Base-by-base conservation (phyloP, 2,797 vertebrate genomes). In the Notolepis coatsorum region DNA sequence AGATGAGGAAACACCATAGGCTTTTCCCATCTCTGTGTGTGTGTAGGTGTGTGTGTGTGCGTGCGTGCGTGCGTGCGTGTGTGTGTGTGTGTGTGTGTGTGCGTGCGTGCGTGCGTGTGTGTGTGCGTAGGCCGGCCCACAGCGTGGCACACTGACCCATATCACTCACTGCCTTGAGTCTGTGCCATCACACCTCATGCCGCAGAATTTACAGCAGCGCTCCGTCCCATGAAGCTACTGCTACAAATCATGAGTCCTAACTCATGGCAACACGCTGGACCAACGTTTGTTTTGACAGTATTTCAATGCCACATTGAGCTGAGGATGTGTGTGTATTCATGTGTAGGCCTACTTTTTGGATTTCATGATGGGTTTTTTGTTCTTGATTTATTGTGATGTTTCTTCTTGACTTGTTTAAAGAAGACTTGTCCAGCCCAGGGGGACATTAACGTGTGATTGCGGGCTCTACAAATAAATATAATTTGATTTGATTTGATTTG, bases 81-180 rank as follows among this genome's bases (percentile, higher is more conserved):
- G 45, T 25, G 24, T 15, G 24, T 28, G 45, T 45, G 42, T 13
- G 21, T 24, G 20, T 24, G 42, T 24, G 42, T 45, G 45, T 15
- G 30, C 15, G 42, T 13, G 8, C 24, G 21, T n/a, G 35, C 24
- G 15, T 24, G 42, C 6, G 42, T 12, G 5, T 45, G 20, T 18
- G 35, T n/a, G 12, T 38, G 4, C 10, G 41, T 31, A 15, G 31
- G 43, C 33, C 7, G 39, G 15, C 15, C 7, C 15, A 20, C 18
- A 56, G 37, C 33, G n/a, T 51, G 47, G 68, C 67, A 72, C 61
- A 68, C 64, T 66, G 33, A 71, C 60, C 63, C 52, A 71, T 46
- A 62, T 65, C n/a, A 42, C 42, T 21, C 30, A 51, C 78, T 68
- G 18, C 30, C 15, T 46, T 21, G 41, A 21, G 33, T 17, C 35